phyloP scores from a whole-genome alignment of 2,113 vertebrate genomes.

The Meles meles region DNA sequence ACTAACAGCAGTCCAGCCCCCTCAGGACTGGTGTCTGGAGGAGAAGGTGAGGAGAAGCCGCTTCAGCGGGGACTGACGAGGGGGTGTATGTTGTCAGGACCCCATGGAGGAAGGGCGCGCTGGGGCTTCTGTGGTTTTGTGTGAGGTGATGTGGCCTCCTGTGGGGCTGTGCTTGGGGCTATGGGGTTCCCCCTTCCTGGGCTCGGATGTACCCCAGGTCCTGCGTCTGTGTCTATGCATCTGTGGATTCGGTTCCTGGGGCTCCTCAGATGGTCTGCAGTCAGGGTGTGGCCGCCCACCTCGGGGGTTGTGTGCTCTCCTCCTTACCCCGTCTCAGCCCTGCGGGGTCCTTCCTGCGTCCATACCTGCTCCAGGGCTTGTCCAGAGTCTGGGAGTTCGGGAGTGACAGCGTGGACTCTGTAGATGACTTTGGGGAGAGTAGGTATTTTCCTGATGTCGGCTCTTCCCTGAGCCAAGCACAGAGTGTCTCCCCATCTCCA shows the following conservation, averaged over 20 bases:
- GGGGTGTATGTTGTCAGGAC: background rate
- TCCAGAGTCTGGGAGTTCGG: background rate
- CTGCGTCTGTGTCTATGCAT: background rate
- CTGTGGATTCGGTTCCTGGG: background rate
- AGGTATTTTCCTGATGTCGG: background rate
- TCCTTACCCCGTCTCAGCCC: fast-evolving
- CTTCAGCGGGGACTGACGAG: background rate
- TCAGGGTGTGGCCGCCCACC: background rate
- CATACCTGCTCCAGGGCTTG: background rate
- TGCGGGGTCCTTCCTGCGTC: background rate
- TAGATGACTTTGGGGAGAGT: background rate
- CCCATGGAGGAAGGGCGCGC: background rate
- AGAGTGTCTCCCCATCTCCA: background rate
- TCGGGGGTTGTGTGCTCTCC: fast-evolving
- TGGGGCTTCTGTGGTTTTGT: background rate
- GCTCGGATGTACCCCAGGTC: background rate
- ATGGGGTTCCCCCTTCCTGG: background rate
- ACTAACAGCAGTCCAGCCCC: background rate
- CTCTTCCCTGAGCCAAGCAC: background rate
- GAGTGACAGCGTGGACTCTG: fast-evolving
- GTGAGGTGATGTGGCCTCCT: background rate
- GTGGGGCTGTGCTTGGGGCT: background rate
- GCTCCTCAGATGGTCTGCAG: background rate
- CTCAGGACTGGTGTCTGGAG: background rate
- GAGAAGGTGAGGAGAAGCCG: background rate